These are phyloP conservation scores for Petromus typicus DNA, from an alignment of 2,113 vertebrate genomes.

Conservation along the genomic window DNA sequence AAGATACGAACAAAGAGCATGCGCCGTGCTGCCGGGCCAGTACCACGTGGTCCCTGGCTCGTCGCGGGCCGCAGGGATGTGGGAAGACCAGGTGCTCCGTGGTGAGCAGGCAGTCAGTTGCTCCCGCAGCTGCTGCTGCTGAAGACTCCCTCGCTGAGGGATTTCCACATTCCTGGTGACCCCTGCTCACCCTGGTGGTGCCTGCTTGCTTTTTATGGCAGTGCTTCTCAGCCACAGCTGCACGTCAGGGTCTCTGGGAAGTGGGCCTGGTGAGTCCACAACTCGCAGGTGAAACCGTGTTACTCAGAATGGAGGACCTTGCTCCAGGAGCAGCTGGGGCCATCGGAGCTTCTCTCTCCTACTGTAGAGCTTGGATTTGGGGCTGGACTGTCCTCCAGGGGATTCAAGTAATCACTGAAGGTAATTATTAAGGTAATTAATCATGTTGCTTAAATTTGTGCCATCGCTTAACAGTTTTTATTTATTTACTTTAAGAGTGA, in stretches of 20 bases:
- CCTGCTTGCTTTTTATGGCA: not conserved
- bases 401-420: not conserved
- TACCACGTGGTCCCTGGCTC: not conserved
- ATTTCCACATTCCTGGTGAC: not conserved
- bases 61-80: not conserved
- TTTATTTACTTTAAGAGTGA: conserved; percentile 16
- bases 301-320: not conserved
- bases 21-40: rapidly evolving
- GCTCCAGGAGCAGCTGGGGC: not conserved
- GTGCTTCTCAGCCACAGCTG: not conserved
- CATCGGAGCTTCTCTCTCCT: not conserved
- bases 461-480: conserved; percentile 1
- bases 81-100: not conserved
- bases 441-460: not conserved
- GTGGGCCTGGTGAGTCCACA: not conserved
- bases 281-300: not conserved
- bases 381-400: not conserved
- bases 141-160: not conserved
- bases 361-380: not conserved
- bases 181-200: not conserved
- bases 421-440: not conserved
- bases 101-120: too few species aligned
- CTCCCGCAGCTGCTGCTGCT: not conserved
- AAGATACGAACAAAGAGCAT: not conserved
- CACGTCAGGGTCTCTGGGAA: not conserved